phyloP scores from a whole-genome alignment of 2,797 vertebrate species.

The Nasua narica region DNA sequence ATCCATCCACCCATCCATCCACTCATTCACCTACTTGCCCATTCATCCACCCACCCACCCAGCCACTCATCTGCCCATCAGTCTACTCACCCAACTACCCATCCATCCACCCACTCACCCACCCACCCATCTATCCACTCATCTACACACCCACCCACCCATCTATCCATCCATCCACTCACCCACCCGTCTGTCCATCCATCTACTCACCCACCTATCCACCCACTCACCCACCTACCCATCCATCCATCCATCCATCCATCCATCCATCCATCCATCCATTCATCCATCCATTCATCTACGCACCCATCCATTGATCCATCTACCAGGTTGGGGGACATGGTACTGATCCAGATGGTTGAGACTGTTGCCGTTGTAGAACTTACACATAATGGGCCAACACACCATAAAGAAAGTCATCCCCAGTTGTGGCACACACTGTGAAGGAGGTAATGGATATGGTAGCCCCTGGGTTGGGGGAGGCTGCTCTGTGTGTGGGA shows the following conservation, averaged over 20 bases:
- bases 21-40: accelerated
- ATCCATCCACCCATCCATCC: accelerated
- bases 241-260: neutral
- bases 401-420: neutral
- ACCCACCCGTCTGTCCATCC: accelerated
- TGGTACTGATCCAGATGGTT: neutral
- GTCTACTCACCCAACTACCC: no score
- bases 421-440: neutral
- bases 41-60: accelerated
- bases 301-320: neutral
- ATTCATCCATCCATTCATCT: accelerated
- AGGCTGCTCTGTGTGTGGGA: neutral
- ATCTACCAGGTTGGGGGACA: neutral
- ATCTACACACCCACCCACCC: accelerated
- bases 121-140: accelerated
- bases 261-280: accelerated
- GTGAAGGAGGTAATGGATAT: neutral
- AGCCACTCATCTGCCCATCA: no score
- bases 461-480: neutral
- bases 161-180: no score
- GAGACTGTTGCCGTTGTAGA: neutral
- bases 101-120: accelerated
- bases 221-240: accelerated
- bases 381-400: neutral
- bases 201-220: no score